Conservation (phyloP, 2,888 invertebrate species). For the Agelastica alni region DNA sequence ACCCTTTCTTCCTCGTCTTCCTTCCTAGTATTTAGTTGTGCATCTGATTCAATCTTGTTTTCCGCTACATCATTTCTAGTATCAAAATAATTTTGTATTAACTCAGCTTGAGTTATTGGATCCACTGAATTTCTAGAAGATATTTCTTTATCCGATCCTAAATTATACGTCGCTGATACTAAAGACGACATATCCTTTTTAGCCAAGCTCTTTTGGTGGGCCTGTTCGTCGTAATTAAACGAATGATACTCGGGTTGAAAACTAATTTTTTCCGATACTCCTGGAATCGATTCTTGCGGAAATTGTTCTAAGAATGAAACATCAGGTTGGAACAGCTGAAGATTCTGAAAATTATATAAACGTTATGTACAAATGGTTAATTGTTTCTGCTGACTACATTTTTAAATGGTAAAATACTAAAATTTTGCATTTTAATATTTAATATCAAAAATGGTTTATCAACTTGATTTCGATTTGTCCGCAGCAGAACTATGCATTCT, state of each 20-base stretch:
- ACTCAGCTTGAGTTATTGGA: conserved; percentile 30
- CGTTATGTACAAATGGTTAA: too few species aligned
- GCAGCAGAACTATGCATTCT: too few species aligned
- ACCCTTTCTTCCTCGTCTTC: conserved; percentile 47
- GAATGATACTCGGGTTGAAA: conserved; percentile 56
- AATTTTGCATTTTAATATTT: too few species aligned
- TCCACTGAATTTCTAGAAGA: conserved; percentile 28
- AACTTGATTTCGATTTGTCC: too few species aligned
- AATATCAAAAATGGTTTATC: too few species aligned
- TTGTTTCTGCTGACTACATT: too few species aligned
- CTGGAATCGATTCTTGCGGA: conserved; percentile 15
- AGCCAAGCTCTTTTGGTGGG: conserved; percentile 37
- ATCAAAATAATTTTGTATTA: conserved; percentile 47
- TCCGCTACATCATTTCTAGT: conserved; percentile 30
- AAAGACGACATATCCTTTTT: conserved; percentile 37
- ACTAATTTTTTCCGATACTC: conserved; percentile 53
- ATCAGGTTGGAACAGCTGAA: conserved; percentile 54
- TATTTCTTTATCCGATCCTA: conserved; percentile 26
- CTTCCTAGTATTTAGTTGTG: conserved; percentile 33
- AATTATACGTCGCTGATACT: conserved; percentile 43
- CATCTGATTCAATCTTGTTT: conserved; percentile 45
- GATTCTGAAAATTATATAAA: conserved; percentile 7
- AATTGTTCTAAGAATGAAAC: conserved; percentile 52
- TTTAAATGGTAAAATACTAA: too few species aligned
- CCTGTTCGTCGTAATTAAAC: conserved; percentile 58